Conservation (phyloP, 2,797 vertebrate genomes). For the Cryptoprocta ferox region DNA sequence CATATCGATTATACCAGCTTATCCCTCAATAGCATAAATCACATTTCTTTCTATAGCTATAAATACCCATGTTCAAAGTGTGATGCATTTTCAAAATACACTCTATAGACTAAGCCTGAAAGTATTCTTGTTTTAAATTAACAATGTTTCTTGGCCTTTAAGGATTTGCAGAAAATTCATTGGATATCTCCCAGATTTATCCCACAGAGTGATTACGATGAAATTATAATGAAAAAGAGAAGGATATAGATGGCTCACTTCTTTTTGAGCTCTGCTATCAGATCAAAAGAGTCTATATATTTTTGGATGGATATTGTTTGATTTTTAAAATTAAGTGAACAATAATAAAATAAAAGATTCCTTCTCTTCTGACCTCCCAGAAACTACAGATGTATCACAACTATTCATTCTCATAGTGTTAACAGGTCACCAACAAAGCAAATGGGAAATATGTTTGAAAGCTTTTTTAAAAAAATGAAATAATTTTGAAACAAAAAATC, state of each 20-base stretch:
- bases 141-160: neutral
- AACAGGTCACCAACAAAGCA: neutral
- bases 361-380: neutral
- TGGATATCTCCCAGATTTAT: neutral
- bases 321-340: conserved; percentile 35
- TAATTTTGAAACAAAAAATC: neutral
- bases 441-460: neutral
- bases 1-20: neutral
- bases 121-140: neutral
- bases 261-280: neutral
- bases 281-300: neutral
- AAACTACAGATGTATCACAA: neutral
- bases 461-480: neutral
- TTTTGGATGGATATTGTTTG: conserved; percentile 18
- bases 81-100: neutral
- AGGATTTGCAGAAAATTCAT: neutral
- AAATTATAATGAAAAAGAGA: conserved; percentile 46
- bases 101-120: neutral
- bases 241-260: neutral
- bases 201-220: neutral
- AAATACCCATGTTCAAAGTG: neutral
- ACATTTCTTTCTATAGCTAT: neutral
- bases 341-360: conserved; percentile 30
- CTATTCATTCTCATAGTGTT: neutral
- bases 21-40: neutral